phyloP scores from a whole-genome alignment of 2,888 invertebrate genomes.

The Fabriciana adippe region DNA sequence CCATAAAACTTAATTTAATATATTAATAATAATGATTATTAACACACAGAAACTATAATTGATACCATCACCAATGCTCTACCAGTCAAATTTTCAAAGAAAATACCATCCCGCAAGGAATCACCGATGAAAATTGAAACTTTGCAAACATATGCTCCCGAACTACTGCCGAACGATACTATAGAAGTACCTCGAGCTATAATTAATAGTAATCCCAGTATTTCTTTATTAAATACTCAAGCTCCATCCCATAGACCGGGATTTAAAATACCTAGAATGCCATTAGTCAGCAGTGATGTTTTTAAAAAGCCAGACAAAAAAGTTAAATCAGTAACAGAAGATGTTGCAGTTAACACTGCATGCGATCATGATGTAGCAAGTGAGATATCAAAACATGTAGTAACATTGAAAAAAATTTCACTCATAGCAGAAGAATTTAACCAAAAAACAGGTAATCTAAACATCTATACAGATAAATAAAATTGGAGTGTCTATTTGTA shows the following conservation, averaged over 20 bases:
- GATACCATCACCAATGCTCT: slow-evolving; percentile 68
- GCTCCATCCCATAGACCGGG: slow-evolving; percentile 33
- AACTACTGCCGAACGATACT: slow-evolving; percentile 58
- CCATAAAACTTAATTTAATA: neutral
- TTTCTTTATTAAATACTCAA: slow-evolving; percentile 40
- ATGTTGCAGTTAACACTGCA: slow-evolving; percentile 62
- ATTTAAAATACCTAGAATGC: slow-evolving; percentile 73
- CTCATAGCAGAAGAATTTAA: slow-evolving; percentile 77
- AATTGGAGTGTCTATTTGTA: no score
- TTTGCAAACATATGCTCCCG: slow-evolving; percentile 61
- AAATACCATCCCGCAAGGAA: slow-evolving; percentile 52
- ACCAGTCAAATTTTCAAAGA: slow-evolving; percentile 60
- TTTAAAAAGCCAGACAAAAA: slow-evolving; percentile 56
- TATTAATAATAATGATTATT: neutral
- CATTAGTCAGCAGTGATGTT: slow-evolving; percentile 62
- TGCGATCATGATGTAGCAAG: slow-evolving; percentile 65
- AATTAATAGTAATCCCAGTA: slow-evolving; percentile 33
- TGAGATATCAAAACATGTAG: slow-evolving; percentile 66
- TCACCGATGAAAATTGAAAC: slow-evolving; percentile 62
- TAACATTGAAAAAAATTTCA: slow-evolving; percentile 69
- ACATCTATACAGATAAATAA: no score
- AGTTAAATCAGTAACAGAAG: slow-evolving; percentile 48
- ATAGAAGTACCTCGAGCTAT: slow-evolving; percentile 46
- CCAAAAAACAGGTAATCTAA: slow-evolving; percentile 73
- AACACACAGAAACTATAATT: slow-evolving; percentile 61